These are phyloP conservation scores for Archocentrus centrarchus DNA, from an alignment of 2,113 vertebrate species.

Conservation along the genomic window DNA sequence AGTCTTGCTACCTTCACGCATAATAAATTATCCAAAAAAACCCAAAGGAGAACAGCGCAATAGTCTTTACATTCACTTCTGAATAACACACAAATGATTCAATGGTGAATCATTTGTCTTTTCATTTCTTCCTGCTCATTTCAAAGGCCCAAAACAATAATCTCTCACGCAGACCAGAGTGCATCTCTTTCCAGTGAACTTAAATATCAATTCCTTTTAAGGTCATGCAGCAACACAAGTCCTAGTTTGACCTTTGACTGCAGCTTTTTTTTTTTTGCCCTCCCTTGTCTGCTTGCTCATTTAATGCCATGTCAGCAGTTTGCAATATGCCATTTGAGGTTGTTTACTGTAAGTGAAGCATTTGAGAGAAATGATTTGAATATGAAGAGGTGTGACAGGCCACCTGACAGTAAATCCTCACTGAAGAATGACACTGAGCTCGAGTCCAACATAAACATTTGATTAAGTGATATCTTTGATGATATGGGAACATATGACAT, in stretches of 20 bases:
- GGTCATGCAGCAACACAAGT: not conserved
- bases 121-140: too few relatives aligned
- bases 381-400: not conserved
- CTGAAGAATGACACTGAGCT: not conserved
- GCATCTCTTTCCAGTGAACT: not conserved
- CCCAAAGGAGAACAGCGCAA: not conserved
- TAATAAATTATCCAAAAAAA: not conserved
- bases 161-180: not conserved
- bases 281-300: not conserved
- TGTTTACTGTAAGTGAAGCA: not conserved
- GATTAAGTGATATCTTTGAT: too few relatives aligned
- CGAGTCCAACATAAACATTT: too few relatives aligned
- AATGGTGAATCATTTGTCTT: not conserved
- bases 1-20: not conserved
- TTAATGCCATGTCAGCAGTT: not conserved
- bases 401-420: not conserved
- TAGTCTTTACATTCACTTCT: not conserved
- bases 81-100: not conserved
- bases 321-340: not conserved
- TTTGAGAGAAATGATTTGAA: not conserved
- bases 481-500: too few relatives aligned
- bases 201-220: not conserved
- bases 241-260: not conserved
- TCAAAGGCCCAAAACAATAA: not conserved
- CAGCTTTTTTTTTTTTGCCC: fast-evolving